Evolutionary conservation across 1,140 invertebrate genomes (phyloP), one percentile per base, ranked within the genome.

Genomic region (Littorina saxatilis): DNA sequence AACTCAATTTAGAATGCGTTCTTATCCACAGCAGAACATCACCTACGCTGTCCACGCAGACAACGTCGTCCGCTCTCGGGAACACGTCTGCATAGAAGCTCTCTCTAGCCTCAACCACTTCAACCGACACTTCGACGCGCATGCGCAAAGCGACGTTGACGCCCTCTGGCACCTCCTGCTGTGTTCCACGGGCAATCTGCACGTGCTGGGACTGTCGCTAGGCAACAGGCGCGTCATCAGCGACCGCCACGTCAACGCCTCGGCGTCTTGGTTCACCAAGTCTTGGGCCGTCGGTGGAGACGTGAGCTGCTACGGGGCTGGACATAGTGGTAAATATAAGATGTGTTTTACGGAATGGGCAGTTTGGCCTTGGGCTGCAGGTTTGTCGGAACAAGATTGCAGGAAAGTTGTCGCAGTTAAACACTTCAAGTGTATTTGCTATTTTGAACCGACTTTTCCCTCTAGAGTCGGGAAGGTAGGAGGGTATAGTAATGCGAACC

Each of bases 101-200:
- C 40, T 73, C 40, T 73, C 70, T 43, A 39, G 39, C 40, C 40
- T 43, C 70, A 73, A 73, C 70, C 70, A 73, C 70, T 73, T 73
- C 43, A 73, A 73, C 40, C 27, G 9, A 11, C 70, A 13, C 70
- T 73, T 50, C 70, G 5, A 27, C 20, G 70, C n/a, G 17, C 70
- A 73, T 43, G 9, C 7, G 20, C 37, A 72, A 20, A 9, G 7
- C 43, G 43, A 47, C 5, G 70, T 23, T 3, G 70, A 73, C 39
- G 50, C 40, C 1, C 39, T 73, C 40, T 73, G 70, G 70, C 20
- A 73, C 70, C 23, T 73, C 23, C 70, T 73, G 29, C 43, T 52
- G 23, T 73, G 70, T 29, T 50, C 70, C 40, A 50, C 40, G 0
- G 70, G 40, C 23, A 47, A 73, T n/a, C 39, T 73, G 40, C 70